These are phyloP conservation scores for Chesias legatella DNA, from an alignment of 2,888 invertebrate genomes.

Conservation along the genomic window DNA sequence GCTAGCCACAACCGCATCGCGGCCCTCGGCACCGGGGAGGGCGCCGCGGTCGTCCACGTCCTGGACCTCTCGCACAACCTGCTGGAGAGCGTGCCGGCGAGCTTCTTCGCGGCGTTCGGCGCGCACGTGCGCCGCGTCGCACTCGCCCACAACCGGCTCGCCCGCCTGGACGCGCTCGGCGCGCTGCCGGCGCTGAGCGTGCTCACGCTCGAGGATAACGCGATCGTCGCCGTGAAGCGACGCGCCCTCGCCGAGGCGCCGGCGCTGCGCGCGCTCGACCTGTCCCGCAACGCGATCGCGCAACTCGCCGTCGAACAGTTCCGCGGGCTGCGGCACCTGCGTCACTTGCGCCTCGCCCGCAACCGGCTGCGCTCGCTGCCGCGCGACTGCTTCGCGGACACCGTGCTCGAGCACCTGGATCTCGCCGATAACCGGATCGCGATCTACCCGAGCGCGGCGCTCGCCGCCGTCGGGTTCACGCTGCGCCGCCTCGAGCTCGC, in stretches of 20 bases:
- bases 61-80: conserved; percentile 85
- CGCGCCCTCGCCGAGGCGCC: conserved; percentile 82
- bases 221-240: conserved; percentile 82
- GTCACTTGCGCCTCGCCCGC: conserved; percentile 83
- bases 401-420: conserved; percentile 87
- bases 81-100: conserved; percentile 77
- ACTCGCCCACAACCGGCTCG: conserved; percentile 81
- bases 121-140: conserved; percentile 43
- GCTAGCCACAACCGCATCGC: conserved; percentile 84
- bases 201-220: conserved; percentile 84
- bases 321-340: conserved; percentile 81
- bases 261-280: conserved; percentile 47
- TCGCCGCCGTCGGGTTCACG: conserved; percentile 87
- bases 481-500: conserved; percentile 86
- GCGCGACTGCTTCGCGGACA: conserved; percentile 86
- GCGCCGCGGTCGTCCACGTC: conserved; percentile 74
- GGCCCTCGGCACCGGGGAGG: conserved; percentile 42
- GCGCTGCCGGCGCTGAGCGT: conserved; percentile 41
- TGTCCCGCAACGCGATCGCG: conserved; percentile 44
- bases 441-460: conserved; percentile 86
- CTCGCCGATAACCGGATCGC: conserved; percentile 85
- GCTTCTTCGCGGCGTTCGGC: conserved; percentile 74
- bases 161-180: conserved; percentile 51
- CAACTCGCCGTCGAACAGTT: conserved; percentile 54
- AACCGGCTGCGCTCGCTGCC: conserved; percentile 86